These are phyloP conservation scores for Ceratina japonica DNA, from an alignment of 1,140 invertebrate species.

Conservation along the genomic window DNA sequence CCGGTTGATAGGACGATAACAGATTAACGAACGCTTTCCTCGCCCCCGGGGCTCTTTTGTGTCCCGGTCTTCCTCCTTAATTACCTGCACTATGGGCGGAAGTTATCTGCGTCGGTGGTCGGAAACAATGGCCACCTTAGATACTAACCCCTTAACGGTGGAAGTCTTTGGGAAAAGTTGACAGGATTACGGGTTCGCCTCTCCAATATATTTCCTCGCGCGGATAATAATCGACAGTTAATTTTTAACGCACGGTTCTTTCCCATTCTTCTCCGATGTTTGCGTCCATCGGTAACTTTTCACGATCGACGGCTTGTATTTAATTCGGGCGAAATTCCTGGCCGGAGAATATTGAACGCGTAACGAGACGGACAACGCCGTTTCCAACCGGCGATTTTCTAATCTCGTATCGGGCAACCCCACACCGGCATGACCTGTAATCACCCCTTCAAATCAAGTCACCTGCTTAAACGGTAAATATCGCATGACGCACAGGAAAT, in stretches of 20 bases:
- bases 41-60: slow-evolving; percentile 23
- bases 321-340: not conserved
- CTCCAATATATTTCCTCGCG: not conserved
- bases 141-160: slow-evolving; percentile 27
- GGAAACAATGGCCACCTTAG: slow-evolving; percentile 43
- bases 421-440: slow-evolving; percentile 56
- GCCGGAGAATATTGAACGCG: not conserved
- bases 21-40: slow-evolving; percentile 48
- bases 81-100: slow-evolving; percentile 42
- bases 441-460: slow-evolving; percentile 63
- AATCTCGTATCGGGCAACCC: slow-evolving; percentile 41
- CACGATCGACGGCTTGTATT: not conserved
- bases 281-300: too few relatives aligned
- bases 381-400: slow-evolving; percentile 24
- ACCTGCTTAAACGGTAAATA: slow-evolving; percentile 68
- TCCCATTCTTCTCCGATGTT: too few relatives aligned
- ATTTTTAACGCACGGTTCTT: slow-evolving; percentile 1
- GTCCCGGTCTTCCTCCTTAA: slow-evolving; percentile 44
- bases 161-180: slow-evolving; percentile 26
- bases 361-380: not conserved
- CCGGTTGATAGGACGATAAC: slow-evolving; percentile 33
- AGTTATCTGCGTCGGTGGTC: slow-evolving; percentile 47
- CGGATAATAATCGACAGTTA: slow-evolving; percentile 5
- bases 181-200: not conserved
- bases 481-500: slow-evolving; percentile 67